Evolutionary conservation across 2,888 invertebrate species (phyloP).

Genomic region (Chrysomela aeneicollis): DNA sequence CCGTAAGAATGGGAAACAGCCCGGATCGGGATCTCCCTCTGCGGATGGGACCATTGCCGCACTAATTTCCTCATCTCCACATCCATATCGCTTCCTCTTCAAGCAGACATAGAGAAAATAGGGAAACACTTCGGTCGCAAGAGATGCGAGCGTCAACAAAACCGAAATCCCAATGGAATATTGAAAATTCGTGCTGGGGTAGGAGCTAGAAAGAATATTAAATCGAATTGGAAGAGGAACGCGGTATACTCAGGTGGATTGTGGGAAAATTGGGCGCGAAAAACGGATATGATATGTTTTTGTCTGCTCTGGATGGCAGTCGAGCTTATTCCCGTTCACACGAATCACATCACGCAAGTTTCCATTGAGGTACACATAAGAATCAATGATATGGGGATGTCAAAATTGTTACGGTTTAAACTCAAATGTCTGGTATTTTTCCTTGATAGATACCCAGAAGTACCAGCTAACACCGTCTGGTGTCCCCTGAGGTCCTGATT

Average conservation of each 20-base stretch:
- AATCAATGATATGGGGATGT: too few relatives aligned
- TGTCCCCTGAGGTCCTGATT: too few relatives aligned
- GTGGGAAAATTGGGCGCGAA: constrained; percentile 18
- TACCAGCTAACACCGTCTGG: too few relatives aligned
- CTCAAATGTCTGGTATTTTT: too few relatives aligned
- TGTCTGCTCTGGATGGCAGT: not conserved
- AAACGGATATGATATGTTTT: constrained; percentile 23
- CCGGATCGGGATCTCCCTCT: not conserved
- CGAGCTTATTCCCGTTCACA: not conserved
- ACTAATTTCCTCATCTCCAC: constrained; percentile 3
- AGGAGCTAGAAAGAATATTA: constrained; percentile 23
- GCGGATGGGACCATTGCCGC: not conserved
- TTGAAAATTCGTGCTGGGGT: constrained; percentile 20
- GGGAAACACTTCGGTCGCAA: constrained; percentile 14
- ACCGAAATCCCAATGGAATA: constrained; percentile 24
- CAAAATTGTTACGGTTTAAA: too few relatives aligned
- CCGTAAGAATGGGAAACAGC: not conserved
- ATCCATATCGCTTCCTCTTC: constrained; percentile 12
- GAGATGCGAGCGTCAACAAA: constrained; percentile 15
- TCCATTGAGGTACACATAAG: too few relatives aligned
- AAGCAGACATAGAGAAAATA: constrained; percentile 5
- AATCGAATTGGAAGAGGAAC: constrained; percentile 23
- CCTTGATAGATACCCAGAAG: too few relatives aligned
- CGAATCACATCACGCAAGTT: too few relatives aligned
- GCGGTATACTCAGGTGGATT: constrained; percentile 21